These are phyloP conservation scores for Bostrychus sinensis DNA, from an alignment of 2,113 vertebrate species.

Conservation along the genomic window DNA sequence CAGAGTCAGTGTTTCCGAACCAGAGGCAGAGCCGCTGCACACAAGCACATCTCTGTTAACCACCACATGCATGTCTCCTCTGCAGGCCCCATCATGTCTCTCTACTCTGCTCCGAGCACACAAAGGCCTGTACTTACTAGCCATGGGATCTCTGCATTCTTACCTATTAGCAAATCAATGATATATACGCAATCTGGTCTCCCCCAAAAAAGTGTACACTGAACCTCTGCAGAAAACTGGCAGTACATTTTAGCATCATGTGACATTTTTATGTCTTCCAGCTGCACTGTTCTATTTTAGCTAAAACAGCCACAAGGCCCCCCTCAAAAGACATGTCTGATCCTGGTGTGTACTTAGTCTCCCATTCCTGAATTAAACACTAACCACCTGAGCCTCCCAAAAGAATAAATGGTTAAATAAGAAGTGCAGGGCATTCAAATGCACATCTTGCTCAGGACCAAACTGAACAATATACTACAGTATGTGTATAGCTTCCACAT, in stretches of 20 bases:
- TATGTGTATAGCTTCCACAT: too few species aligned
- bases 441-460: too few species aligned
- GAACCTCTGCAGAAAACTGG: not conserved
- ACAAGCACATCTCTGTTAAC: conserved; percentile 64
- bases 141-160: conserved; percentile 13
- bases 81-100: conserved; percentile 62
- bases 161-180: not conserved
- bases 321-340: conserved; percentile 14
- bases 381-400: conserved; percentile 1
- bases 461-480: too few species aligned
- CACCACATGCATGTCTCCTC: conserved; percentile 20
- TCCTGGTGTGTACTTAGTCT: conserved; percentile 10
- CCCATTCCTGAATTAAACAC: conserved; percentile 3
- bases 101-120: conserved; percentile 17
- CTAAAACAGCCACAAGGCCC: conserved; percentile 2
- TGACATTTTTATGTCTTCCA: conserved; percentile 12
- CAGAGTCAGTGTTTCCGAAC: conserved; percentile 43
- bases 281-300: conserved; percentile 29
- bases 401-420: not conserved
- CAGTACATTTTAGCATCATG: not conserved
- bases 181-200: too few species aligned
- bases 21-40: conserved; percentile 13
- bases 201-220: not conserved
- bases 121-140: conserved; percentile 44
- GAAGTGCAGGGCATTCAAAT: not conserved